Evolutionary conservation across 2,797 vertebrate species (phyloP).

Genomic region (Tangara arthus): DNA sequence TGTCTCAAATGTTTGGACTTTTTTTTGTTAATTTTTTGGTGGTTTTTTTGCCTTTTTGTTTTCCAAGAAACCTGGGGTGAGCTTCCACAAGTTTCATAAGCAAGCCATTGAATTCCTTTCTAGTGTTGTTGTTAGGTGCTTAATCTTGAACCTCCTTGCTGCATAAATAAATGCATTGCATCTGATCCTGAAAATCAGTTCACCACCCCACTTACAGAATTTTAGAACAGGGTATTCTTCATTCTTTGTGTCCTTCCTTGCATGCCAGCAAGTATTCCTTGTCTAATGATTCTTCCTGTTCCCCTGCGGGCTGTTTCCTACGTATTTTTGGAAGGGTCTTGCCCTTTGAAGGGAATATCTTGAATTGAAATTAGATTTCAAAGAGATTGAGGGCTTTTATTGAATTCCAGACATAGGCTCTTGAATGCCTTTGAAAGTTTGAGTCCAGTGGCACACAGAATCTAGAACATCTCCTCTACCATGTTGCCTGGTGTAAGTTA

Average conservation of each 20-base stretch:
- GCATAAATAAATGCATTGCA: neutral
- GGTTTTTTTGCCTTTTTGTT: neutral
- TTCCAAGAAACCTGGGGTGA: neutral
- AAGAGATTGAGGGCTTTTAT: neutral
- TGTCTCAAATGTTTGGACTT: neutral
- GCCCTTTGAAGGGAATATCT: neutral
- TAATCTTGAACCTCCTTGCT: neutral
- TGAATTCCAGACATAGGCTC: neutral
- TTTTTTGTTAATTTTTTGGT: neutral
- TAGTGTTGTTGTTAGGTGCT: neutral
- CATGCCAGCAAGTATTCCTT: neutral
- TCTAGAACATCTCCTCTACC: neutral
- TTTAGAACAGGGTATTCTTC: neutral
- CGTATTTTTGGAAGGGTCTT: neutral
- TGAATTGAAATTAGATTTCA: neutral
- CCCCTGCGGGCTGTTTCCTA: neutral
- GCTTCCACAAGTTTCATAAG: neutral
- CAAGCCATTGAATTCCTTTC: neutral
- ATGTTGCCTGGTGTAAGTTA: neutral
- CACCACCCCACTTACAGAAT: neutral
- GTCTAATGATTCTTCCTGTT: neutral
- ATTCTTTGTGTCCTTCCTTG: neutral
- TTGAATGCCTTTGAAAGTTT: neutral
- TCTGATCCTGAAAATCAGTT: neutral
- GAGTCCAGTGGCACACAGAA: neutral